phyloP scores from a whole-genome alignment of 2,888 invertebrate species.

The Sinohyriopsis cumingii region DNA sequence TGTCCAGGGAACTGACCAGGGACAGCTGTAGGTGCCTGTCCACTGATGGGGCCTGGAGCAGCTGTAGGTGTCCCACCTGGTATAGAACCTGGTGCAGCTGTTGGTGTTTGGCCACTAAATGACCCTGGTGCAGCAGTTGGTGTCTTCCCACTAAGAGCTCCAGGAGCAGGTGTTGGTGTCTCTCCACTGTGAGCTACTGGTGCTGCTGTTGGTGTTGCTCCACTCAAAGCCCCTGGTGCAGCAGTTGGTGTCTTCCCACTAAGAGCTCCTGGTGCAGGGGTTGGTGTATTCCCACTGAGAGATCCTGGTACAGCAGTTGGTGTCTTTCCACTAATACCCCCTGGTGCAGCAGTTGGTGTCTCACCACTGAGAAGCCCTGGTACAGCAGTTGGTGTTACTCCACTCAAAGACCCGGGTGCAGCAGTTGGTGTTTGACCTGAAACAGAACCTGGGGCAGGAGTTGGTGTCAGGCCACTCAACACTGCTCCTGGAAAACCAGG shows the following conservation, averaged over 20 bases:
- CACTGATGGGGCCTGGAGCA: constrained; percentile 19
- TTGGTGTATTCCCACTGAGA: constrained; percentile 15
- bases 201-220: constrained; percentile 26
- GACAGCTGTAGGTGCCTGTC: constrained; percentile 23
- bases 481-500: constrained; percentile 5
- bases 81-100: constrained; percentile 8
- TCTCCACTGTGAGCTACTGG: constrained; percentile 11
- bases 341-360: constrained; percentile 7
- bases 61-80: constrained; percentile 26
- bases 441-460: constrained; percentile 15
- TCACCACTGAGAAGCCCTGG: constrained; percentile 9
- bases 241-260: constrained; percentile 3
- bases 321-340: constrained; percentile 8
- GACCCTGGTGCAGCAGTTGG: constrained; percentile 25
- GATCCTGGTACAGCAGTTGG: constrained; percentile 14
- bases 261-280: constrained; percentile 24
- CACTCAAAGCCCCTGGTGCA: constrained; percentile 6
- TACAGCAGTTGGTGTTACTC: constrained; percentile 24
- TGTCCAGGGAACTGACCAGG: constrained; percentile 28
- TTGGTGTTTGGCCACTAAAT: constrained; percentile 9
- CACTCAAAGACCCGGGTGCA: constrained; percentile 8
- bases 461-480: constrained; percentile 18
- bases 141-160: constrained; percentile 6
- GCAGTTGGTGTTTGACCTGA: constrained; percentile 15
- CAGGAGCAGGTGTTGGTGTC: constrained; percentile 11